Base-by-base conservation (phyloP, 2,888 invertebrate genomes). In the Rambutsinella grinnellia region DNA sequence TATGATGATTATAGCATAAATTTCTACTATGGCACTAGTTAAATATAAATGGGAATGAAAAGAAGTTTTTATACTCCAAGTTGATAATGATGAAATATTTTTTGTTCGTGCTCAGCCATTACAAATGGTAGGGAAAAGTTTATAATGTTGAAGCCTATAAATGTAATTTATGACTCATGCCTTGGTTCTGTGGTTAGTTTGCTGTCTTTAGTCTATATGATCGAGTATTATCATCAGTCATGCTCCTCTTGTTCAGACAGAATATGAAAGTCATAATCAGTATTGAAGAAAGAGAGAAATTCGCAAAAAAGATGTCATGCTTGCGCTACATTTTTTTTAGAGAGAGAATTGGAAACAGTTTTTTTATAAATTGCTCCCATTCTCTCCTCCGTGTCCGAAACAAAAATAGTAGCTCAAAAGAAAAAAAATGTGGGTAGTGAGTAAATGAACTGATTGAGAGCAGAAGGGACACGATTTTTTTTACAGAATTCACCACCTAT, bases 81-180 rank as follows among this genome's bases (percentile, higher is more conserved):
- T 58, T 46, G 62, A 76, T 71, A 56, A 70, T 71, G 70, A 62
- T 76, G 70, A 76, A 70, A 76, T 70, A 66, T 56, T 69, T 71
- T 66, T 76, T 76, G 70, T 67, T 76, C 76, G 76, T 76, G 76
- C 61, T 60, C 51, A 27, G 19, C 68, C 47, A 75, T 68, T 68
- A 68, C 68, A 68, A n/a, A 75, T 68, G 61, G 63, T 58, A 68
- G 26, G 19, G 61, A 68, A 62, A 67, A 68, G 54, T 67, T 66
- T 54, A 67, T 67, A 61, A 49, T 62, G 58, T 47, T 8, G 5
- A 75, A 56, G 61, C 53, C 60, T 19, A 61, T 69, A n/a, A 61
- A 56, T 71, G 67, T 76, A 76, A 76, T 76, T 76, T 76, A 76
- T 76, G 76, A 67, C 66, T 70, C 76, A 76, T 76, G 76, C 69